Conservation (phyloP, 1,140 invertebrate species). For the Propsilocerus akamusi region DNA sequence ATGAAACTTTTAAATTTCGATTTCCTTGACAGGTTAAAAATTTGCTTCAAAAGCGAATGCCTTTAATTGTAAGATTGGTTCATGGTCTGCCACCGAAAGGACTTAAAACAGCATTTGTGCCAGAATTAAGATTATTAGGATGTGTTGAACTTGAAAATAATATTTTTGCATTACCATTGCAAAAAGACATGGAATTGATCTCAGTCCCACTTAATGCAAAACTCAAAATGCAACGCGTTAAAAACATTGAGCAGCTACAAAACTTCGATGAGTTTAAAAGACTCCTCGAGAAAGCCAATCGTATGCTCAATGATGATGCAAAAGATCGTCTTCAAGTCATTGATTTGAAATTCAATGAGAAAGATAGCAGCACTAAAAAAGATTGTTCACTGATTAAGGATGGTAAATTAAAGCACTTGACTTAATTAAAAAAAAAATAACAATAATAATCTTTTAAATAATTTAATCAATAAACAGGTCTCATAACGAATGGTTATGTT, state of each 20-base stretch:
- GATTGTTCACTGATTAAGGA: background rate
- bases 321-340: constrained; percentile 66
- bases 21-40: constrained; percentile 36
- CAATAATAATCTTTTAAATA: background rate
- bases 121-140: constrained; percentile 62
- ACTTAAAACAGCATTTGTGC: constrained; percentile 59
- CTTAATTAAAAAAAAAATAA: background rate
- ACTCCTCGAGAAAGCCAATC: constrained; percentile 58
- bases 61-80: constrained; percentile 75
- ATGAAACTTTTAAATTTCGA: too few relatives aligned
- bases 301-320: constrained; percentile 52
- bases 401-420: background rate
- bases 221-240: constrained; percentile 63
- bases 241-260: constrained; percentile 65
- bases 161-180: constrained; percentile 65
- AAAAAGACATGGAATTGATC: constrained; percentile 59
- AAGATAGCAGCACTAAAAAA: constrained; percentile 11
- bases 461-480: constrained; percentile 7
- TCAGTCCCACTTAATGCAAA: constrained; percentile 69
- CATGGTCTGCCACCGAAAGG: constrained; percentile 67
- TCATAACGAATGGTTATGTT: constrained; percentile 30
- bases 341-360: constrained; percentile 53
- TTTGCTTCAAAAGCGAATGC: constrained; percentile 69
- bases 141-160: constrained; percentile 68
- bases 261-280: constrained; percentile 61